Evolutionary conservation across 2,113 vertebrate genomes (phyloP).

Genomic region (Sylvia atricapilla): DNA sequence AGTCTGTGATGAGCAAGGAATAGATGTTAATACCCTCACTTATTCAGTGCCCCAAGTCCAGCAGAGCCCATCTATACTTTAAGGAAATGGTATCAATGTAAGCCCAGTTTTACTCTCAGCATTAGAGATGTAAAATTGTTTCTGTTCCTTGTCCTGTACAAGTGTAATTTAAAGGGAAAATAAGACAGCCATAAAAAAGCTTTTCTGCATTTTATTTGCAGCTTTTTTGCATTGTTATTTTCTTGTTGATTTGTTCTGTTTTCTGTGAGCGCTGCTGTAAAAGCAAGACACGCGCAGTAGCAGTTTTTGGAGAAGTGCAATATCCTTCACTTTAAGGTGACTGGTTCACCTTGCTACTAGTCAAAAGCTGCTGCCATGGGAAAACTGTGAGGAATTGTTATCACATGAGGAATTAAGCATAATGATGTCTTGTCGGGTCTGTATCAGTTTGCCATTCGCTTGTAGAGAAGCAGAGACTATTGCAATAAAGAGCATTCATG

Average conservation of each 20-base stretch:
- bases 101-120: neutral
- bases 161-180: neutral
- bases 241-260: neutral
- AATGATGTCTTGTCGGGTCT: neutral
- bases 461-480: neutral
- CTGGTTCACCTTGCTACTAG: neutral
- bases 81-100: neutral
- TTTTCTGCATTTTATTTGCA: neutral
- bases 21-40: neutral
- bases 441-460: neutral
- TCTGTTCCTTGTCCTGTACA: neutral
- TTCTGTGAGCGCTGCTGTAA: neutral
- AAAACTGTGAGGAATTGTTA: neutral
- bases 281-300: neutral
- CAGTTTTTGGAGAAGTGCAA: rapidly evolving
- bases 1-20: neutral
- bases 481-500: neutral
- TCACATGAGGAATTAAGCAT: neutral
- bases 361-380: neutral
- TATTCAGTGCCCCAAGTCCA: neutral
- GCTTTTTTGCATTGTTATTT: neutral
- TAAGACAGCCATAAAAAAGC: neutral
- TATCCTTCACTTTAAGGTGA: neutral
- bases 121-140: neutral
- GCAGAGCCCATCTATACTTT: neutral